Evolutionary conservation across 2,888 invertebrate genomes (phyloP), one percentile per base, ranked within the genome.

Genomic region (Willowsia nigromaculata): DNA sequence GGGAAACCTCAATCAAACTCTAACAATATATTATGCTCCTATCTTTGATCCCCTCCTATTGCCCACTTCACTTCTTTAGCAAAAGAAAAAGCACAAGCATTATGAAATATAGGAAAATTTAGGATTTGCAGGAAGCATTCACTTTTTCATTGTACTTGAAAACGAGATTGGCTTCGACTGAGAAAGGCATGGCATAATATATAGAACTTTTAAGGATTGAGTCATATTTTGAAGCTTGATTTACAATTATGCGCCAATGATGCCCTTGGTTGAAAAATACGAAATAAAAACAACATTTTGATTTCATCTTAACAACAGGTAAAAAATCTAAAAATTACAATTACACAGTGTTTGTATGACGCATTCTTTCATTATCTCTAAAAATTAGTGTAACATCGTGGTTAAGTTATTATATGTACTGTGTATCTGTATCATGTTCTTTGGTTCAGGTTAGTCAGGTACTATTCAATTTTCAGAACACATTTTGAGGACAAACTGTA

Each of bases 1-100:
- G 65, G 15, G 37, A 71, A 65, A 71, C 33, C 65, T 65, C 33
- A 65, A 33, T 71, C 68, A 22, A 40, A 71, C 40, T 71, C n/a
- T 43, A 71, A 71, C 68, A 71, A 71, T 71, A n/a, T 33, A 65
- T 33, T 33, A 25, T 43, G 22, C 22, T 71, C 11, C 40, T 7
- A 71, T 37, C 68, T 40, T 22, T 37, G 22, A 65, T n/a, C 11
- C 65, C n/a, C 9, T 33, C n/a, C 33, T 13, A 65, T 65, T 65
- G 65, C 37, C 37, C 65, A 2, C 65, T n/a, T n/a, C n/a, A n/a
- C n/a, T n/a, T n/a, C n/a, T n/a, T n/a, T n/a, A n/a, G n/a, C n/a
- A n/a, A n/a, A n/a, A n/a, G n/a, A n/a, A n/a, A n/a, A n/a, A n/a
- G n/a, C 27, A 56, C 5, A 56, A 56, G 25, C 25, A 15, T 9